Percentiles rank a stretch among this genome's conserved stretches.
Conservation (phyloP, 2,797 vertebrate species). For the Notolepis coatsorum region DNA sequence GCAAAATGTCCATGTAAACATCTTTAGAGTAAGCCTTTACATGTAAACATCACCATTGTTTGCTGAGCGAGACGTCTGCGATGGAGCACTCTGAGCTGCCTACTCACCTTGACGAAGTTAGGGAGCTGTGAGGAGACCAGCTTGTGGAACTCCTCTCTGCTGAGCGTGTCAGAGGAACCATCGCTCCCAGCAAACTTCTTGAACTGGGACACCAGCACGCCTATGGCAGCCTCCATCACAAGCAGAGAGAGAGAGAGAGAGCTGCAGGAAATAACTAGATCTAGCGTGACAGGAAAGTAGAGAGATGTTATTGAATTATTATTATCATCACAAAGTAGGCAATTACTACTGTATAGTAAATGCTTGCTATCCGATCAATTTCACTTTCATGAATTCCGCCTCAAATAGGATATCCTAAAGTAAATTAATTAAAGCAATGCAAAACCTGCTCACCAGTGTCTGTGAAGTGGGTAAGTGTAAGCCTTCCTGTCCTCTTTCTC, state of each 20-base stretch:
- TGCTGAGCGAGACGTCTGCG: too few species aligned
- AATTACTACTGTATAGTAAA: slow-evolving; percentile 14
- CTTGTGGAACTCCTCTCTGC: slow-evolving; percentile 78
- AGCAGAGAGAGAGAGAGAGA: too few species aligned
- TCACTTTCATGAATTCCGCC: background rate
- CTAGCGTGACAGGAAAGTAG: too few species aligned
- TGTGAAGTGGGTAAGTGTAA: background rate
- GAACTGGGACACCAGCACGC: slow-evolving; percentile 74
- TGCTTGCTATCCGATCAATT: background rate
- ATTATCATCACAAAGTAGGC: too few species aligned
- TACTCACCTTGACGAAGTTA: slow-evolving; percentile 76
- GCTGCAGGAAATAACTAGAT: too few species aligned
- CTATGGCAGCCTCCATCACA: slow-evolving; percentile 85
- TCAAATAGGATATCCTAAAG: background rate
- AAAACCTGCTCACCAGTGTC: background rate
- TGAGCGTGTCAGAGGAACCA: slow-evolving; percentile 74
- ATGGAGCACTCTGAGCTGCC: too few species aligned
- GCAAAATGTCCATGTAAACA: too few species aligned
- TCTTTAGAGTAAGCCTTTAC: too few species aligned
- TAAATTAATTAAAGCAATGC: background rate
- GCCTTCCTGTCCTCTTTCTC: slow-evolving; percentile 22
- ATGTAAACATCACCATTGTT: too few species aligned
- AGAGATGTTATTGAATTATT: too few species aligned
- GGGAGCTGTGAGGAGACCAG: slow-evolving; percentile 78
- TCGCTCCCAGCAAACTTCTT: slow-evolving; percentile 77